Evolutionary conservation across 1,140 invertebrate genomes (phyloP), one percentile per base, ranked within the genome.

Genomic region (Drosophila eugracilis): DNA sequence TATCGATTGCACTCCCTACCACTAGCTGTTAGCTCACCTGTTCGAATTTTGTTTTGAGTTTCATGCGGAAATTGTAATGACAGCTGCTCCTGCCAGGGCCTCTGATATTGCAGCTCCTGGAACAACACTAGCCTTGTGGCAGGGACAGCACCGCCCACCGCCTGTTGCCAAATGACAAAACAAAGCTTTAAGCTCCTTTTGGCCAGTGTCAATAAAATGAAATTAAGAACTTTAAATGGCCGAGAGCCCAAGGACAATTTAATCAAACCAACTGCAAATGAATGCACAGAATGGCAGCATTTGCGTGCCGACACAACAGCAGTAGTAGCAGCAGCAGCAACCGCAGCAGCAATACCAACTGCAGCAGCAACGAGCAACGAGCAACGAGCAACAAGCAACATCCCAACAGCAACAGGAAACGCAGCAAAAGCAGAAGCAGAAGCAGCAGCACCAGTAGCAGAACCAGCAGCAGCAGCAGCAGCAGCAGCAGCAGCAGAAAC

Each of bases 191-290:
- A 58, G 34, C 62, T 48, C 36, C 57, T 19, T 24, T 36, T 22
- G 32, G 45, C 44, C 55, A 77, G 83, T 81, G 63, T 81, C 83
- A 86, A 86, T 88, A 86, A 81, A 86, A 88, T 53, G 63, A 80
- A 86, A 88, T 86, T 88, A 81, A 71, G 75, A 88, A 88, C 83
- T 81, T 88, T 81, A 81, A 88, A 63, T 74, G 69, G 79, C 55
- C n/a, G n/a, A n/a, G 70, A 47, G 39, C 17, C 21, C 30, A 63
- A 50, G 34, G 57, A 76, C 80, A 80, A 86, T 85, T 86, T 85
- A 86, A 85, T 85, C 80, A 86, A 80, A 69, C 74, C 74, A 77
- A 81, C 83, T 62, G 77, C 50, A 85, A 85, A 86, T 86, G 81
- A 86, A 86, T 86, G 73, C 66, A 66, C 67, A 52, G 22, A 74